Percentiles rank a stretch among this genome's conserved stretches.
These are phyloP conservation scores for Oryctes rhinoceros DNA, from an alignment of 1,140 invertebrate species.

Conservation along the genomic window DNA sequence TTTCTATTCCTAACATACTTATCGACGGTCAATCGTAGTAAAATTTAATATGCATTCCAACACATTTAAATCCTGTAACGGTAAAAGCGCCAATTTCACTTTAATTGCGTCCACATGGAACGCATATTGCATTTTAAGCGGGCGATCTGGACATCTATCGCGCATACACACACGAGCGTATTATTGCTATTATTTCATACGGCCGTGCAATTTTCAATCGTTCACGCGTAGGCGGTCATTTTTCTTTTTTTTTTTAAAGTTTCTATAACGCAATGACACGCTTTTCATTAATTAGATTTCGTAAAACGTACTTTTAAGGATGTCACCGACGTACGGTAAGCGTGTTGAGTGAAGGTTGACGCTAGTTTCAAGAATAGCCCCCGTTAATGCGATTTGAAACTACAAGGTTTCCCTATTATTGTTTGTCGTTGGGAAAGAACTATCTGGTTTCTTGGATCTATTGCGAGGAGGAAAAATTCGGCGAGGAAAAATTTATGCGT, in stretches of 20 bases:
- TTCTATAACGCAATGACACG: not conserved
- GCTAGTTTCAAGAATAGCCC: not conserved
- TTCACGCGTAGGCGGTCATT: not conserved
- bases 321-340: not conserved
- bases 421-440: not conserved
- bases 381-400: not conserved
- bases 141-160: not conserved
- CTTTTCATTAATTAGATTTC: slow-evolving; percentile 7
- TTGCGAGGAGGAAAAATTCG: too few species aligned
- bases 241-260: not conserved
- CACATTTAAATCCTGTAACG: not conserved
- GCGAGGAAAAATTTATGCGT: too few species aligned
- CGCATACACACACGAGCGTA: too few species aligned
- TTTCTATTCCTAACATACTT: too few species aligned
- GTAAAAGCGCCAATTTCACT: slow-evolving; percentile 1
- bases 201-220: not conserved
- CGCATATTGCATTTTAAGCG: not conserved
- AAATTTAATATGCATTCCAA: too few species aligned
- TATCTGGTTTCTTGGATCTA: not conserved
- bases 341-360: not conserved
- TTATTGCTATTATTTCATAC: too few species aligned
- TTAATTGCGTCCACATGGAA: not conserved
- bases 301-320: not conserved
- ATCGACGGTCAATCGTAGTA: too few species aligned
- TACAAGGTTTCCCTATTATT: not conserved